Evolutionary conservation across 2,888 invertebrate species (phyloP).

Genomic region (Pheosia tremula): DNA sequence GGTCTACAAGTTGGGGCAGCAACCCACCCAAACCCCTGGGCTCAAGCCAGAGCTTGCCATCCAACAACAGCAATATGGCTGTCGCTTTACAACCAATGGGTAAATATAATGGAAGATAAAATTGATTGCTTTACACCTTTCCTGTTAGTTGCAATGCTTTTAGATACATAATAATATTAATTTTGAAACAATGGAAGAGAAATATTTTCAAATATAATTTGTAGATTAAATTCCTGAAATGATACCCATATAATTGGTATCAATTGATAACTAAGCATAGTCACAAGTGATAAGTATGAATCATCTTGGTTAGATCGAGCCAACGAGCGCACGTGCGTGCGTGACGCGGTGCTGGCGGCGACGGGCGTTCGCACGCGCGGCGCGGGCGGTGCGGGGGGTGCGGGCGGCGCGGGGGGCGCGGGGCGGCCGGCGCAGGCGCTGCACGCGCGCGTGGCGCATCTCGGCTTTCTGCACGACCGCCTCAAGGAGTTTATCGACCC

Average conservation of each 20-base stretch:
- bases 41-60: slow-evolving; percentile 70
- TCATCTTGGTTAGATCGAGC: slow-evolving; percentile 43
- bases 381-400: slow-evolving; percentile 52
- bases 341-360: slow-evolving; percentile 93
- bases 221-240: too few relatives aligned
- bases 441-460: slow-evolving; percentile 91
- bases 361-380: slow-evolving; percentile 94
- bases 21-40: slow-evolving; percentile 55
- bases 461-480: slow-evolving; percentile 94
- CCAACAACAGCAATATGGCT: slow-evolving; percentile 62
- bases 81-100: slow-evolving; percentile 56
- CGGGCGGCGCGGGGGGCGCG: slow-evolving; percentile 50
- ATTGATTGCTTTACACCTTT: too few relatives aligned
- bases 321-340: slow-evolving; percentile 77
- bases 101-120: slow-evolving; percentile 24
- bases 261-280: too few relatives aligned
- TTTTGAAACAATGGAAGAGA: too few relatives aligned
- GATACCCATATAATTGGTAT: background rate
- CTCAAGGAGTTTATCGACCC: slow-evolving; percentile 92
- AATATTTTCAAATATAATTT: too few relatives aligned
- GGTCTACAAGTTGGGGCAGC: slow-evolving; percentile 65
- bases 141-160: too few relatives aligned
- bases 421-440: slow-evolving; percentile 85
- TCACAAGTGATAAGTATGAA: too few relatives aligned
- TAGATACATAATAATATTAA: too few relatives aligned